phyloP scores from a whole-genome alignment of 1,140 invertebrate species.

The Aphaenogaster ashmeadi region DNA sequence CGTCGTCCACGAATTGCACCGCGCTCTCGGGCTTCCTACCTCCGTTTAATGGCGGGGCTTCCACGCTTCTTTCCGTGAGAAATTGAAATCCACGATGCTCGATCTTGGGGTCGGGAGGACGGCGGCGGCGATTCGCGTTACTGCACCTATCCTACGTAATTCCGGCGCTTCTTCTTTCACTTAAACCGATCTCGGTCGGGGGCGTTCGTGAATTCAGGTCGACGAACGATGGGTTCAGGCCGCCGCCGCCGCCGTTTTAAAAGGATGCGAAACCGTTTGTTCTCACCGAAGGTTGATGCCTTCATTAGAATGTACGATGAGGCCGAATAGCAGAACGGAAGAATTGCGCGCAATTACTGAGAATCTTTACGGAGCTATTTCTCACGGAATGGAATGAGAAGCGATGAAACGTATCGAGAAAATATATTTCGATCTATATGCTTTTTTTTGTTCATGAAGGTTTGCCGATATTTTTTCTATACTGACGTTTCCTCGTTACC shows the following conservation, averaged over 20 bases:
- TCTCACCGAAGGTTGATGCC: constrained; percentile 49
- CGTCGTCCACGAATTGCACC: constrained; percentile 55
- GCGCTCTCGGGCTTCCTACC: not conserved
- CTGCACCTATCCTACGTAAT: constrained; percentile 62
- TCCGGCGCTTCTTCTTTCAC: constrained; percentile 63
- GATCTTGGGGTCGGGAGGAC: constrained; percentile 33
- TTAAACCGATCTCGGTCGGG: constrained; percentile 56
- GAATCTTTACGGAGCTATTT: constrained; percentile 35
- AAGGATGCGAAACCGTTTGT: constrained; percentile 64
- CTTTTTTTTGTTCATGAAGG: not conserved
- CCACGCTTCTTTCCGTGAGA: constrained; percentile 52
- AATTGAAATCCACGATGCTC: constrained; percentile 67
- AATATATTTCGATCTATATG: not conserved
- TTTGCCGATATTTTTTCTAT: constrained; percentile 17
- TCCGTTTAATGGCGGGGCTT: constrained; percentile 51
- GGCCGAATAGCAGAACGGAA: constrained; percentile 49
- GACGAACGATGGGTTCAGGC: constrained; percentile 18
- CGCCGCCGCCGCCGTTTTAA: constrained; percentile 24
- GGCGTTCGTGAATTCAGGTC: constrained; percentile 49
- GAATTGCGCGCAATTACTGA: constrained; percentile 53
- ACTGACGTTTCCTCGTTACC: not conserved
- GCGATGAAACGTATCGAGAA: constrained; percentile 42
- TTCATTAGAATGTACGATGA: constrained; percentile 67
- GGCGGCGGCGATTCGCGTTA: constrained; percentile 54
- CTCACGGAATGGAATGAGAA: constrained; percentile 40